These are phyloP conservation scores for Neodon shergylaensis DNA, from an alignment of 2,113 vertebrate species.

Conservation along the genomic window DNA sequence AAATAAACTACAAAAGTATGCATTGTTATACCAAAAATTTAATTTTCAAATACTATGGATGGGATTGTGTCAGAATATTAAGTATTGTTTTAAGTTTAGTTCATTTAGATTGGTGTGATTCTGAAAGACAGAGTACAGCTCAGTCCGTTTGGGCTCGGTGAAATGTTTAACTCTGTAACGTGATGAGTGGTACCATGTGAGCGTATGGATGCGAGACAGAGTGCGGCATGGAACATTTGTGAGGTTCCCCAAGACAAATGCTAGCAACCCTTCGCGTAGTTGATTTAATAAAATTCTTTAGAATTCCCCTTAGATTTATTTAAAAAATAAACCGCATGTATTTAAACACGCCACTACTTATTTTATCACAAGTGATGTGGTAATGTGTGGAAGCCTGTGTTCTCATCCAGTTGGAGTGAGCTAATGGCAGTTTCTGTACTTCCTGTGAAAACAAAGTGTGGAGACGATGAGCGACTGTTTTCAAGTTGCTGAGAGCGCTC, in stretches of 20 bases:
- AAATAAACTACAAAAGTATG: constrained; percentile 8
- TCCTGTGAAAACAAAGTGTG: constrained; percentile 33
- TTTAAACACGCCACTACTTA: background rate
- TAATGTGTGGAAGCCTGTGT: background rate
- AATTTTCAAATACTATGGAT: constrained; percentile 10
- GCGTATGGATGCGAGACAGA: background rate
- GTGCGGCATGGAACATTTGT: background rate
- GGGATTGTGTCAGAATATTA: background rate
- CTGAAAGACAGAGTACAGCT: background rate
- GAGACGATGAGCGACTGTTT: background rate
- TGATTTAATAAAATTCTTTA: constrained; percentile 15
- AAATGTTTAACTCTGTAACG: constrained; percentile 18
- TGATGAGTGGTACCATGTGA: background rate
- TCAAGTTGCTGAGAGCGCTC: constrained; percentile 7
- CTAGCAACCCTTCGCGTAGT: background rate
- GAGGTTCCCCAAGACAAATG: background rate
- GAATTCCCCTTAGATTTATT: background rate
- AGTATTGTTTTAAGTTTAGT: constrained; percentile 38
- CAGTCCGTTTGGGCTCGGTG: background rate
- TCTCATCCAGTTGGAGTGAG: background rate
- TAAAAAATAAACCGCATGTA: constrained; percentile 49
- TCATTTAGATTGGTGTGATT: constrained; percentile 37
- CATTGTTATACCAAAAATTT: constrained; percentile 24
- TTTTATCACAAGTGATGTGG: constrained; percentile 12
- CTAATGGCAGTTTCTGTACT: background rate